Evolutionary conservation across 2,797 vertebrate genomes (phyloP), one percentile per base, ranked within the genome.

Genomic region (Anabacerthia variegaticeps): DNA sequence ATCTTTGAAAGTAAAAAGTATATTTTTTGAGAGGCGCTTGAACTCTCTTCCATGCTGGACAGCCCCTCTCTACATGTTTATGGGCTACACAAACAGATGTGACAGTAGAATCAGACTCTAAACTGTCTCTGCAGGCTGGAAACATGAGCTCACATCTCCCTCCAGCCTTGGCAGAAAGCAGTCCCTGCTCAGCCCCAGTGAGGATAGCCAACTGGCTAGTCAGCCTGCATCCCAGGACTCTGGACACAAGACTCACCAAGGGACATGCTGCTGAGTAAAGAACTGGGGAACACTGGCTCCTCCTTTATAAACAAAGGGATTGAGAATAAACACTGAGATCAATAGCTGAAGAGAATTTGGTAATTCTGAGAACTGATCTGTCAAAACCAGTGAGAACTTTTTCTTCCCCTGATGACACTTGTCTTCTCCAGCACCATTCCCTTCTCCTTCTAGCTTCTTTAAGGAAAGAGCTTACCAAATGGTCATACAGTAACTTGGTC

Each of bases 271-370:
- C 67, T 76, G 69, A 84, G 44, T 27, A 69, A 94, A 88, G 73
- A 75, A 54, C 55, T 59, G 67, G 22, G 59, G 68, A 96, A 89
- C 78, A 77, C 20, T 49, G 78, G 49, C 54, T 92, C 74, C 90
- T 94, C 80, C 61, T 67, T 89, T 74, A 76, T 44, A 58, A 91
- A 91, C 71, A 71, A 82, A 22, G 52, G 48, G 63, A 88, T 46
- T 87, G 89, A 84, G 94, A 94, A 86, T 88, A 96, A 93, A 84
- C 30, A 67, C 55, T 88, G 89, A 88, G 69, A 63, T 82, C 91
- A 93, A 78, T 63, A 94, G 89, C 59, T 92, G 66, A 93, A 92
- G 73, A 90, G 1, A 32, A 93, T 71, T 37, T 1, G 12, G 8
- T 76, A 91, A 86, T 79, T 89, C 71, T 58, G 55, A 94, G 85